phyloP scores from a whole-genome alignment of 2,797 vertebrate species.

The Syngnathus acus region DNA sequence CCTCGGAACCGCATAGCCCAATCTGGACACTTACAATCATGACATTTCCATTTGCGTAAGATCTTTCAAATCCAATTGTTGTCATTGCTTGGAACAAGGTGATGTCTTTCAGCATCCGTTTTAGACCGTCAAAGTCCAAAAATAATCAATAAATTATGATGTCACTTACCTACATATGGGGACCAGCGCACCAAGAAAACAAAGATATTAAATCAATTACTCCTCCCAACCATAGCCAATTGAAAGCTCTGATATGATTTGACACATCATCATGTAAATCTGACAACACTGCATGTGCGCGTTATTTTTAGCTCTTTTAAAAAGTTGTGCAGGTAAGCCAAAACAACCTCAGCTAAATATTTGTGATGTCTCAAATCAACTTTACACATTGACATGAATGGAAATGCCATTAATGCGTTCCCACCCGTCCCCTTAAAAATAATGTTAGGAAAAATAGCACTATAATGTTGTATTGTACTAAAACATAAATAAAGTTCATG shows the following conservation, averaged over 20 bases:
- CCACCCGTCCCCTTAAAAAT: too few relatives aligned
- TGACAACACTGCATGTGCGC: background rate
- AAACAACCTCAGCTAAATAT: background rate
- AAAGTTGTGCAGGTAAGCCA: background rate
- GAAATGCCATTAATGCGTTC: too few relatives aligned
- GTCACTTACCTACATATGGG: background rate
- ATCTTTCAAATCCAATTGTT: conserved; percentile 61
- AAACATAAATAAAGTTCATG: too few relatives aligned
- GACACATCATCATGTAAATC: background rate
- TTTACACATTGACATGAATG: too few relatives aligned
- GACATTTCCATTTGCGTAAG: conserved; percentile 61
- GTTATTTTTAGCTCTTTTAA: background rate
- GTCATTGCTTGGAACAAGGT: conserved; percentile 25
- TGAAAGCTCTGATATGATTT: background rate
- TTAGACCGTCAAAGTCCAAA: background rate
- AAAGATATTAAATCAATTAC: background rate
- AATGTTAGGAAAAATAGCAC: too few relatives aligned
- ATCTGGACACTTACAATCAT: conserved; percentile 64
- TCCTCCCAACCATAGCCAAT: background rate
- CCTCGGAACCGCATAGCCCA: conserved; percentile 34
- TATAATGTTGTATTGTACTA: too few relatives aligned
- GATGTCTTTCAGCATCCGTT: conserved; percentile 43
- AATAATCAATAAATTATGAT: background rate
- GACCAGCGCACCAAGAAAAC: background rate
- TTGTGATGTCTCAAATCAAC: background rate